Evolutionary conservation across 2,797 vertebrate genomes (phyloP).

Genomic region (Spinibarbus caldwelli): DNA sequence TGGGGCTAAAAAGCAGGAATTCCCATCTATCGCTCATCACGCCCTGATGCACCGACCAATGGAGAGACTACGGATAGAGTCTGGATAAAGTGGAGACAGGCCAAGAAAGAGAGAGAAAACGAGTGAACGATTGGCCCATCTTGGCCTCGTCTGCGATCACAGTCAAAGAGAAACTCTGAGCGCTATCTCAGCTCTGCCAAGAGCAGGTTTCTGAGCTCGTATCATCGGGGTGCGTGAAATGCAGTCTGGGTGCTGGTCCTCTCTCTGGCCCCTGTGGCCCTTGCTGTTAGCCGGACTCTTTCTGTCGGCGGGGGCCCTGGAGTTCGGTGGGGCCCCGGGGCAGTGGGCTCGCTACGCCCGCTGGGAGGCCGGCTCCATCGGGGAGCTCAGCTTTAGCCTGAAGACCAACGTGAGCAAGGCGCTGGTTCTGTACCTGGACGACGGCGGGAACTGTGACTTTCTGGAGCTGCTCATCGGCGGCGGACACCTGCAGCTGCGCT

Average conservation of each 20-base stretch:
- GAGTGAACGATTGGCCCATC: background rate
- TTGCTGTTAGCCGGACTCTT: slow-evolving; percentile 73
- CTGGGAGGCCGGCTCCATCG: slow-evolving; percentile 86
- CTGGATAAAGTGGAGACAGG: slow-evolving; percentile 72
- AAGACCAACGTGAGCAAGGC: slow-evolving; percentile 90
- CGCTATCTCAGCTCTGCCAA: background rate
- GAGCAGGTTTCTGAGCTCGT: background rate
- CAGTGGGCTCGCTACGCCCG: slow-evolving; percentile 94
- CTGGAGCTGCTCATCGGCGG: slow-evolving; percentile 88
- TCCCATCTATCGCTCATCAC: slow-evolving; percentile 48
- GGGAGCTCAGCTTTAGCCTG: slow-evolving; percentile 91
- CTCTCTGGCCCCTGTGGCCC: slow-evolving; percentile 71
- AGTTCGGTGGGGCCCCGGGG: slow-evolving; percentile 89
- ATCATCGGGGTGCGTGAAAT: background rate
- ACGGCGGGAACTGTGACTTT: slow-evolving; percentile 96
- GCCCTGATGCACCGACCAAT: slow-evolving; percentile 71
- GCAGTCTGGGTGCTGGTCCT: slow-evolving; percentile 60
- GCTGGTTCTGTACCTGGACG: slow-evolving; percentile 91
- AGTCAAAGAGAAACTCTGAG: slow-evolving; percentile 6
- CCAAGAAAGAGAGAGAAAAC: slow-evolving; percentile 51
- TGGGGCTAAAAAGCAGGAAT: background rate
- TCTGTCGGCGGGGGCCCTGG: slow-evolving; percentile 73
- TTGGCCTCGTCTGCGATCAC: slow-evolving; percentile 13
- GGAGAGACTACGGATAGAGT: slow-evolving; percentile 76
- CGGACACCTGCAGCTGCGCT: slow-evolving; percentile 88